Evolutionary conservation across 2,888 invertebrate genomes (phyloP).

Genomic region (Mesochorus sp.): DNA sequence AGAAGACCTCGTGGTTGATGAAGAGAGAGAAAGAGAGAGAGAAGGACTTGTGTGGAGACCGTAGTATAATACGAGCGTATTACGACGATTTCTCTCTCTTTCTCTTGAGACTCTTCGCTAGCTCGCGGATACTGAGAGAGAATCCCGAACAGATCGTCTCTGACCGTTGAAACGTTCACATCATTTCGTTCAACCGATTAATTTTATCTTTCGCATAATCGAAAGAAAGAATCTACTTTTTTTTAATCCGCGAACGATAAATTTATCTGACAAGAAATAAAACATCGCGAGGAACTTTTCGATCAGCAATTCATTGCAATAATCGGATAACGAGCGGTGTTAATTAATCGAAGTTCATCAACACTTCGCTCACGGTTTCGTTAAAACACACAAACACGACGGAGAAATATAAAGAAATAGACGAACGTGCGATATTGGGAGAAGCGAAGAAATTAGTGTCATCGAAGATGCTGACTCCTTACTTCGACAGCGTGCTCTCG

Average conservation of each 20-base stretch:
- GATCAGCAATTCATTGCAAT: no score
- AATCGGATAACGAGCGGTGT: no score
- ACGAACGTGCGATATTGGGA: no score
- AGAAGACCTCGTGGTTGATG: conserved; percentile 77
- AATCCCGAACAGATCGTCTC: conserved; percentile 70
- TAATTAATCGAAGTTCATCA: no score
- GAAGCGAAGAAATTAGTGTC: no score
- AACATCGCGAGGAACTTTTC: no score
- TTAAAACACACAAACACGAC: no score
- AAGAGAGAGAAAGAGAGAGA: background rate
- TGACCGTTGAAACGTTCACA: conserved; percentile 70
- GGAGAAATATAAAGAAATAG: background rate
- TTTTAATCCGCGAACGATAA: no score
- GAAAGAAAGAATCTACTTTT: no score
- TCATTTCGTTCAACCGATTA: conserved; percentile 3
- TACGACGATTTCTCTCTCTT: conserved; percentile 12
- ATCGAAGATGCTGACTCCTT: conserved; percentile 78
- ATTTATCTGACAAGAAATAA: no score
- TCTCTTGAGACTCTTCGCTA: background rate
- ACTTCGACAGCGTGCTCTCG: conserved; percentile 74
- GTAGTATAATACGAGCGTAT: conserved; percentile 2
- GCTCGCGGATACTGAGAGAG: conserved; percentile 26
- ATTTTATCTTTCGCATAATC: background rate
- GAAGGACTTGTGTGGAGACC: background rate
- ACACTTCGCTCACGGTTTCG: no score